Conservation (phyloP, 2,797 vertebrate species). For the Poeciliopsis paucimaculata region DNA sequence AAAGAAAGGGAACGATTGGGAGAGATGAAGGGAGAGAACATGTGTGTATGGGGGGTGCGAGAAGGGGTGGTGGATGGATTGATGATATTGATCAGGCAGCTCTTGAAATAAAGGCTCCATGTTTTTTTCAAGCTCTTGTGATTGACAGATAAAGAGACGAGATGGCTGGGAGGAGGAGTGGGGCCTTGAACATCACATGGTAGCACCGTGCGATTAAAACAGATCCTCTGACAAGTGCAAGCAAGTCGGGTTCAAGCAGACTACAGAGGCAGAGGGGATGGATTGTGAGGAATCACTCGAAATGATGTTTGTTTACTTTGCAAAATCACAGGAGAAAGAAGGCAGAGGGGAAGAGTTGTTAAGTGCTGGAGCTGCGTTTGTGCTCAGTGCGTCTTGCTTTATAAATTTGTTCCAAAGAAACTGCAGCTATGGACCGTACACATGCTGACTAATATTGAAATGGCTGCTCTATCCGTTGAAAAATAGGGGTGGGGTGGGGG, state of each 20-base stretch:
- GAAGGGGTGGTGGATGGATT: conserved; percentile 82
- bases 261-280: conserved; percentile 63
- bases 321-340: conserved; percentile 73
- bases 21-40: conserved; percentile 80
- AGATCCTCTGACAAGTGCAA: conserved; percentile 67
- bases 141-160: conserved; percentile 90
- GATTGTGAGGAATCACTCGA: conserved; percentile 93
- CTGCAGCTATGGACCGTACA: conserved; percentile 66
- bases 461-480: conserved; percentile 40
- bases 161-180: conserved; percentile 83
- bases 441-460: conserved; percentile 74
- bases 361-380: conserved; percentile 48
- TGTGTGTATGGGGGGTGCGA: conserved; percentile 53
- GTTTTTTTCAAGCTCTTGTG: conserved; percentile 80
- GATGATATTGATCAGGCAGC: conserved; percentile 99
- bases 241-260: conserved; percentile 59
- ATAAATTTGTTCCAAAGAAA: conserved; percentile 66
- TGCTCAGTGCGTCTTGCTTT: conserved; percentile 62
- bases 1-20: conserved; percentile 63
- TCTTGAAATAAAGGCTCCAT: conserved; percentile 97
- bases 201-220: conserved; percentile 68
- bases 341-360: conserved; percentile 63
- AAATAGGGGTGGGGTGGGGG: neutral
- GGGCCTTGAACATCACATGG: conserved; percentile 92
- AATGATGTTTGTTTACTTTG: conserved; percentile 97